Evolutionary conservation across 2,113 vertebrate species (phyloP).

Genomic region (Chaetops frenatus): DNA sequence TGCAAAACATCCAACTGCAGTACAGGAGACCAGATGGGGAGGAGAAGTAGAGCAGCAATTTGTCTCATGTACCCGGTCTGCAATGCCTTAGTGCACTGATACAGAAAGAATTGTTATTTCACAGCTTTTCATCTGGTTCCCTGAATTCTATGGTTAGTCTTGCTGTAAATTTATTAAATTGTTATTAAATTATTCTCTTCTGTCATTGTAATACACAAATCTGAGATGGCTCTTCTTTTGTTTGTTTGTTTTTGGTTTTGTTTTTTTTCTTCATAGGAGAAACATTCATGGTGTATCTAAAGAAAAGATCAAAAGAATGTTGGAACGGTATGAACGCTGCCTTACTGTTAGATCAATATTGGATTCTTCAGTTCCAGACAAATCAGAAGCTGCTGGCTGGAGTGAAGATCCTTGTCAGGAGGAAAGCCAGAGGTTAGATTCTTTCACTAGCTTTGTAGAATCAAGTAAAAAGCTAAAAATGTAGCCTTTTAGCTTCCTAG

Average conservation of each 20-base stretch:
- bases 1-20: background rate
- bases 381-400: slow-evolving; percentile 36
- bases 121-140: background rate
- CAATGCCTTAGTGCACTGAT: background rate
- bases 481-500: background rate
- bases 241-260: background rate
- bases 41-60: background rate
- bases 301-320: slow-evolving; percentile 88
- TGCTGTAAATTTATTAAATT: background rate
- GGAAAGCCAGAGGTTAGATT: slow-evolving; percentile 60
- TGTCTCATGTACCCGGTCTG: background rate
- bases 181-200: background rate
- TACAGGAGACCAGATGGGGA: background rate
- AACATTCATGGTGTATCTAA: slow-evolving; percentile 83
- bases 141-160: background rate
- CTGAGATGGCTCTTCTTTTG: background rate
- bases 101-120: background rate
- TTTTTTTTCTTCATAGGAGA: slow-evolving; percentile 70
- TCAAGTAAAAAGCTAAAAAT: background rate
- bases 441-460: background rate
- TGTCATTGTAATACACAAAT: background rate
- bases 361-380: slow-evolving; percentile 74
- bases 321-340: slow-evolving; percentile 82
- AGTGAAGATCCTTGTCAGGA: slow-evolving; percentile 43
- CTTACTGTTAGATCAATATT: slow-evolving; percentile 83